These are phyloP conservation scores for Grapholita molesta DNA, from an alignment of 1,140 invertebrate genomes.

Conservation along the genomic window DNA sequence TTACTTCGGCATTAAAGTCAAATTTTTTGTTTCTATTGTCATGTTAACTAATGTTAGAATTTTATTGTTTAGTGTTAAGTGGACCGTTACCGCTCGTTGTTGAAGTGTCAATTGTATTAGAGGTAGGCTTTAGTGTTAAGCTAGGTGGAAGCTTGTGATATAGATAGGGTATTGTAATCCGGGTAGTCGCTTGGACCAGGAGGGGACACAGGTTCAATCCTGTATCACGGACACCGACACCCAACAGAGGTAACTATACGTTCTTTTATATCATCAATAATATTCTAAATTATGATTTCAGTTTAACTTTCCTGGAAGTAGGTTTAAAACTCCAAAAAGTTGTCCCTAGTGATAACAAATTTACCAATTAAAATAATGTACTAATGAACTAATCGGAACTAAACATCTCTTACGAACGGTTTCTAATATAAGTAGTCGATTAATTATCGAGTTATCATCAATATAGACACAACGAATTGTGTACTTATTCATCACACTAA, in stretches of 20 bases:
- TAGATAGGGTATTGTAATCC: constrained; percentile 46
- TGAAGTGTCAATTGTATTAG: constrained; percentile 71
- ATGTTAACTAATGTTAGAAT: constrained; percentile 74
- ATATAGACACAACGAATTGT: no score
- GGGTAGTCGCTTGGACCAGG: constrained; percentile 37
- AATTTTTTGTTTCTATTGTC: constrained; percentile 62
- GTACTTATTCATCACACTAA: no score
- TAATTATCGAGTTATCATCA: no score
- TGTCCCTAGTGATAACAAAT: no score
- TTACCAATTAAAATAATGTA: no score
- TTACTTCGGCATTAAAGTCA: constrained; percentile 54
- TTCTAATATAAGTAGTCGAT: no score
- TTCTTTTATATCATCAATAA: neutral
- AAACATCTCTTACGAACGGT: no score
- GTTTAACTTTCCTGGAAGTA: no score
- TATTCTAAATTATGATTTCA: no score
- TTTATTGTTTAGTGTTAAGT: constrained; percentile 66
- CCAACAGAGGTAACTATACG: constrained; percentile 31
- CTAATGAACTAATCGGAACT: no score
- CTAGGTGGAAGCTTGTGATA: constrained; percentile 74
- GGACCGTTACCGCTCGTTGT: constrained; percentile 67
- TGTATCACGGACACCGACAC: constrained; percentile 6
- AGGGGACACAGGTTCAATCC: constrained; percentile 31
- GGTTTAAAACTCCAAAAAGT: no score
- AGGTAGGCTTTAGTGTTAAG: constrained; percentile 60